phyloP scores from a whole-genome alignment of 2,888 invertebrate species.

The Prenolepis imparis region DNA sequence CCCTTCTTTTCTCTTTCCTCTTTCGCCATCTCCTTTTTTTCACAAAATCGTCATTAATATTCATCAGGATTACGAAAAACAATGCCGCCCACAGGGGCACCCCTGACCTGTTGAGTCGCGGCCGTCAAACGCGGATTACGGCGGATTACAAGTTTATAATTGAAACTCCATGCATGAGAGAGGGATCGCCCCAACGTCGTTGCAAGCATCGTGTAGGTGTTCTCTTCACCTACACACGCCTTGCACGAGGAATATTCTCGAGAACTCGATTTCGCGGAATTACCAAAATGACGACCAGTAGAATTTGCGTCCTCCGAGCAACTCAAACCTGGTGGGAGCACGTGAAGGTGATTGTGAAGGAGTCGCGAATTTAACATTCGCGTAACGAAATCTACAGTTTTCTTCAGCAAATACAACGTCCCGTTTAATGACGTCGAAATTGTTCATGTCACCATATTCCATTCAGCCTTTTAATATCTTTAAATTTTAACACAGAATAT shows the following conservation, averaged over 20 bases:
- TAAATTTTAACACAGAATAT: too few relatives aligned
- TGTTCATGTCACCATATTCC: too few relatives aligned
- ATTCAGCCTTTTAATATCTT: too few relatives aligned
- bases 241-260: constrained; percentile 40
- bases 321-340: constrained; percentile 7
- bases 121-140: constrained; percentile 82
- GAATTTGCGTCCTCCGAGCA: background rate
- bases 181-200: constrained; percentile 57
- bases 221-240: constrained; percentile 60
- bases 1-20: too few relatives aligned
- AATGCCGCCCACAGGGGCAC: constrained; percentile 78
- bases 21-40: constrained; percentile 34
- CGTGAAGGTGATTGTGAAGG: background rate
- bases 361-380: background rate
- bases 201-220: constrained; percentile 54
- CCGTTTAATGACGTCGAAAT: constrained; percentile 3
- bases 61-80: constrained; percentile 84
- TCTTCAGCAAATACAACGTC: background rate
- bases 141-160: constrained; percentile 83
- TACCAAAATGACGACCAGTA: constrained; percentile 19
- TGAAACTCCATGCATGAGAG: constrained; percentile 79
- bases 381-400: background rate
- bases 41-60: constrained; percentile 82
- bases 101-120: constrained; percentile 82
- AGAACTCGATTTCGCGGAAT: constrained; percentile 38